Evolutionary conservation across 2,797 vertebrate genomes (phyloP), one percentile per base, ranked within the genome.

Genomic region (Nyctalus aviator): DNA sequence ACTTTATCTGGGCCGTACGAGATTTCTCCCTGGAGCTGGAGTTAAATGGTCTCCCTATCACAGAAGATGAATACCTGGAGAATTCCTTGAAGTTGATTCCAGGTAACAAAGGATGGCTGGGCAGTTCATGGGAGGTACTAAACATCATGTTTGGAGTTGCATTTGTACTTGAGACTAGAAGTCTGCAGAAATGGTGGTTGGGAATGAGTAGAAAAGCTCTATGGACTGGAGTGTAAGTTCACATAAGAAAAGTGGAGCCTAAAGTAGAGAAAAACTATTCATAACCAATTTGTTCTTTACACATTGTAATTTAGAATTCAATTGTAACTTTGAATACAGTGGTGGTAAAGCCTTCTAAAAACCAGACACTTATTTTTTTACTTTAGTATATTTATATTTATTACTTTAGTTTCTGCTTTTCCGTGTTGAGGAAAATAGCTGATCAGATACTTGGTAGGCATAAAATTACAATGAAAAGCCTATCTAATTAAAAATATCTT

Each of bases 1-100:
- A 97, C 4, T 98, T 99, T 72, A 95, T 98, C 53, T 98, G 98
- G 98, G 41, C 95, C 11, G 97, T 99, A 57, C 93, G 98, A 30
- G 98, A 98, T 96, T 98, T 98, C 88, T 96, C 92, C 0, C 96
- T 98, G 94, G 66, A 97, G 8, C 95, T 99, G 93, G 53, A 91
- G 78, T 21, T 97, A 8, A 21, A 96, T 0, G 91, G 91, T 27
- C 2, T 25, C 3, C 0, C 0, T 3, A 75, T 98, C 75, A 98
- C 97, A 2, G 97, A 96, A 71, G 98, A 98, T 23, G 73, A 98
- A 14, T 98, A 98, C 90, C 93, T 98, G 94, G 98, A 98, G 59
- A 94, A 98, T 1, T 95, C 98, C 3, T 88, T 99, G 73, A 96
- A 94, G 77, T 94, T 97, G 64, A 97, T 90, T 91, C 0, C 15